phyloP scores from a whole-genome alignment of 2,888 invertebrate genomes.

The Melieria picta region DNA sequence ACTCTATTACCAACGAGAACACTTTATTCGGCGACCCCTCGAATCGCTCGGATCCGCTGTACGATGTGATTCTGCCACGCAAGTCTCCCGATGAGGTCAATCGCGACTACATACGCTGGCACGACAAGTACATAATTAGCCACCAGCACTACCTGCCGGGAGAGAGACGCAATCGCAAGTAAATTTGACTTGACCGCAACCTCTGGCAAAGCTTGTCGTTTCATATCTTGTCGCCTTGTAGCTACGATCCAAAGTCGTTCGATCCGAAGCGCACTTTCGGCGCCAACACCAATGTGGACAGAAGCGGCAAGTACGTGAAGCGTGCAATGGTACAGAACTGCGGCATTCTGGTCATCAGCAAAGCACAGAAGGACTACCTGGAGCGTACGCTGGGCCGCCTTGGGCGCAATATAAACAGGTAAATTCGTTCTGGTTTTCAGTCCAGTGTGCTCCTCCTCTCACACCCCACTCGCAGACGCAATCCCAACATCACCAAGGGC shows the following conservation, averaged over 20 bases:
- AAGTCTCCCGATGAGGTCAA: conserved; percentile 51
- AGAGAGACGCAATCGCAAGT: conserved; percentile 56
- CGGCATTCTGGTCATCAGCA: conserved; percentile 50
- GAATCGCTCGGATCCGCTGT: conserved; percentile 36
- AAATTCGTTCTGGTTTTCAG: conserved; percentile 6
- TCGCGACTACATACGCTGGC: conserved; percentile 49
- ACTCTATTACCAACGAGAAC: conserved; percentile 52
- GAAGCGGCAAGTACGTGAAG: conserved; percentile 49
- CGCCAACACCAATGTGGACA: conserved; percentile 37
- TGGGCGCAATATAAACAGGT: conserved; percentile 52
- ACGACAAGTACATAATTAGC: conserved; percentile 56
- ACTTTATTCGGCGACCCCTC: conserved; percentile 50
- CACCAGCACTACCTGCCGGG: conserved; percentile 59
- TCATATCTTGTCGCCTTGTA: conserved; percentile 27
- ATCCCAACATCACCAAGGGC: conserved; percentile 38
- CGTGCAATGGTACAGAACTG: conserved; percentile 50
- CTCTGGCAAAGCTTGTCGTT: not conserved
- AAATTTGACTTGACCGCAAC: not conserved
- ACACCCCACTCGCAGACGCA: conserved; percentile 24
- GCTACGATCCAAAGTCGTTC: conserved; percentile 50
- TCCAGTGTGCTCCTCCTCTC: not conserved
- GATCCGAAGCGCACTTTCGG: conserved; percentile 46
- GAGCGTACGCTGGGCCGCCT: conserved; percentile 48
- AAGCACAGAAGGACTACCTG: conserved; percentile 51
- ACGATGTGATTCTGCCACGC: conserved; percentile 51